These are phyloP conservation scores for Phymastichus coffea DNA, from an alignment of 1,140 invertebrate species.

Conservation along the genomic window DNA sequence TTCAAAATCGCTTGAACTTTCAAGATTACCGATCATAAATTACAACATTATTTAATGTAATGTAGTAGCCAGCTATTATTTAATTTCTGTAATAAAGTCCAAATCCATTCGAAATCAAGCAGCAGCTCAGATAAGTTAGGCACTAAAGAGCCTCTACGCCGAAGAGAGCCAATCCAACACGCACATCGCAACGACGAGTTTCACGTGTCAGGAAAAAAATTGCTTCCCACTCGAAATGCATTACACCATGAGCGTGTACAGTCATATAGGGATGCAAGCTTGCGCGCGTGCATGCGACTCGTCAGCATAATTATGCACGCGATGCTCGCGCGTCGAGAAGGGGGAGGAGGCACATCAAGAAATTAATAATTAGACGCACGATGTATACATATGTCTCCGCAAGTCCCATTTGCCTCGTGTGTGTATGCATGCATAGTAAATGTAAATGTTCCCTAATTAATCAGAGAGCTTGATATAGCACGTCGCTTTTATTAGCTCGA, in stretches of 20 bases:
- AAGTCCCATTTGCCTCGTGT: too few relatives aligned
- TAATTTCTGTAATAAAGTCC: too few relatives aligned
- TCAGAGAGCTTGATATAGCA: slow-evolving; percentile 2
- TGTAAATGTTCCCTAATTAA: too few relatives aligned
- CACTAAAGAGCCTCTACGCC: too few relatives aligned
- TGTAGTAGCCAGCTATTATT: too few relatives aligned
- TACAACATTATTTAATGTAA: too few relatives aligned
- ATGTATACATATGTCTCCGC: neutral
- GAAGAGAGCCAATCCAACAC: too few relatives aligned
- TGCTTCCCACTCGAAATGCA: slow-evolving; percentile 47
- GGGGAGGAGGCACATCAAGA: slow-evolving; percentile 49
- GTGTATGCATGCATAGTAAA: too few relatives aligned
- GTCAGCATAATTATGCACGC: slow-evolving; percentile 55
- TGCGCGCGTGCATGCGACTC: slow-evolving; percentile 44
- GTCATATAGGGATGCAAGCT: slow-evolving; percentile 46
- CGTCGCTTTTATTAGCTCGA: neutral
- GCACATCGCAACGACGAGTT: neutral
- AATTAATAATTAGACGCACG: slow-evolving; percentile 54
- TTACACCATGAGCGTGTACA: slow-evolving; percentile 32
- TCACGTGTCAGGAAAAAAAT: neutral
- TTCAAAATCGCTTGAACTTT: too few relatives aligned
- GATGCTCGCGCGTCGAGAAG: slow-evolving; percentile 50
- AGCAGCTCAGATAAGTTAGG: too few relatives aligned
- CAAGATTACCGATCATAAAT: too few relatives aligned
- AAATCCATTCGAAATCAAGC: too few relatives aligned